These are phyloP conservation scores for Cephus runcator DNA, from an alignment of 2,888 invertebrate species.

Conservation along the genomic window DNA sequence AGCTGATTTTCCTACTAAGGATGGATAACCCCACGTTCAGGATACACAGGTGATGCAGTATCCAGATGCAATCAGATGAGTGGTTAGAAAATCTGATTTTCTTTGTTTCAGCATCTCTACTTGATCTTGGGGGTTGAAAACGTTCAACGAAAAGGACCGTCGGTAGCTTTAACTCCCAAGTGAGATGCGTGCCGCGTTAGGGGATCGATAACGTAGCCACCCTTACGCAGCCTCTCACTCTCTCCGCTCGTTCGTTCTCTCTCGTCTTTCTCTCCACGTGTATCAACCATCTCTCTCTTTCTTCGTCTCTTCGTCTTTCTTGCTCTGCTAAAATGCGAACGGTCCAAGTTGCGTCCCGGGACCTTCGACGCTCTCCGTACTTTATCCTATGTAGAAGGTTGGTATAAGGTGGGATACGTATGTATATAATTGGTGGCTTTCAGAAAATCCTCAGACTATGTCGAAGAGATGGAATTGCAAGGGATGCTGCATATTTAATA, in stretches of 20 bases:
- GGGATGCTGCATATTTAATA: neutral
- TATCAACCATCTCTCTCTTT: conserved; percentile 7
- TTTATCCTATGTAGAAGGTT: neutral
- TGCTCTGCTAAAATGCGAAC: neutral
- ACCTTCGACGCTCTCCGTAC: conserved; percentile 5
- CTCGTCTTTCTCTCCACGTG: neutral
- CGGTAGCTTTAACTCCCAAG: conserved; percentile 18
- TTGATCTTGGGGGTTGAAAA: neutral
- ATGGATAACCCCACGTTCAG: neutral
- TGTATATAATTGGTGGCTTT: neutral
- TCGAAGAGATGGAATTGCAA: neutral
- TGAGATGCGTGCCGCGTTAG: conserved; percentile 25
- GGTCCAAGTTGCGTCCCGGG: conserved; percentile 18
- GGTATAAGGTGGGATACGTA: neutral
- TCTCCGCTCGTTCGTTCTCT: neutral
- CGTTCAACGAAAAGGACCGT: neutral
- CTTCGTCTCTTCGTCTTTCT: conserved; percentile 3
- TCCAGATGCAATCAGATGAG: neutral
- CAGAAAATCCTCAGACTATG: neutral
- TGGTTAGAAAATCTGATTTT: neutral
- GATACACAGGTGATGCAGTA: neutral
- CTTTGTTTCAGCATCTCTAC: neutral
- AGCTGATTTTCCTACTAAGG: neutral
- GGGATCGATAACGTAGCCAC: conserved; percentile 31
- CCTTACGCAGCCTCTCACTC: conserved; percentile 25